These are phyloP conservation scores for Propithecus deckenii DNA, from an alignment of 2,797 vertebrate species.

Conservation along the genomic window DNA sequence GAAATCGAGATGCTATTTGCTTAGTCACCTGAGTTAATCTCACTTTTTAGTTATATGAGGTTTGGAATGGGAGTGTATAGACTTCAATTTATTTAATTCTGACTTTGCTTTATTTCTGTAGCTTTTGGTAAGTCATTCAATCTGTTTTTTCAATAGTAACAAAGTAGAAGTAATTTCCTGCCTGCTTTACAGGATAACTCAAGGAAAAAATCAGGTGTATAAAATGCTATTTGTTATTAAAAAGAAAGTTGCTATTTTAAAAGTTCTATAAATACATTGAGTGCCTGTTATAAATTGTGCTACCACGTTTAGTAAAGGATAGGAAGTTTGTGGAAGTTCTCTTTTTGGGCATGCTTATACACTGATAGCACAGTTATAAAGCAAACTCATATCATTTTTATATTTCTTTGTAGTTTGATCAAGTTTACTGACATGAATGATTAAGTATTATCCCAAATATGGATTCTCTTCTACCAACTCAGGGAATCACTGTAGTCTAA, in stretches of 20 bases:
- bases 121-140: not conserved
- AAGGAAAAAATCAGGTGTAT: not conserved
- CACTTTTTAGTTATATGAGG: not conserved
- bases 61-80: not conserved
- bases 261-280: not conserved
- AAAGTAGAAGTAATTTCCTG: conserved; percentile 41
- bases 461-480: not conserved
- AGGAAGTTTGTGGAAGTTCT: not conserved
- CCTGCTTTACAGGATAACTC: conserved; percentile 9
- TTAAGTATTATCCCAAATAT: not conserved
- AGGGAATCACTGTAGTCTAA: not conserved
- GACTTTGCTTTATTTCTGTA: not conserved
- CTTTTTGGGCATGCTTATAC: not conserved
- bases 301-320: not conserved
- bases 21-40: not conserved
- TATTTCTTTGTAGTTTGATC: conserved; percentile 22
- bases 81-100: conserved; percentile 44
- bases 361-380: not conserved
- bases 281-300: conserved; percentile 29
- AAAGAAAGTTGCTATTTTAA: conserved; percentile 48
- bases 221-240: conserved; percentile 11
- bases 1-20: conserved; percentile 31
- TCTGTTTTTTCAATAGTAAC: not conserved
- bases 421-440: not conserved
- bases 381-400: not conserved